Evolutionary conservation across 1,140 invertebrate species (phyloP).

Genomic region (Geopemphigus sp.): DNA sequence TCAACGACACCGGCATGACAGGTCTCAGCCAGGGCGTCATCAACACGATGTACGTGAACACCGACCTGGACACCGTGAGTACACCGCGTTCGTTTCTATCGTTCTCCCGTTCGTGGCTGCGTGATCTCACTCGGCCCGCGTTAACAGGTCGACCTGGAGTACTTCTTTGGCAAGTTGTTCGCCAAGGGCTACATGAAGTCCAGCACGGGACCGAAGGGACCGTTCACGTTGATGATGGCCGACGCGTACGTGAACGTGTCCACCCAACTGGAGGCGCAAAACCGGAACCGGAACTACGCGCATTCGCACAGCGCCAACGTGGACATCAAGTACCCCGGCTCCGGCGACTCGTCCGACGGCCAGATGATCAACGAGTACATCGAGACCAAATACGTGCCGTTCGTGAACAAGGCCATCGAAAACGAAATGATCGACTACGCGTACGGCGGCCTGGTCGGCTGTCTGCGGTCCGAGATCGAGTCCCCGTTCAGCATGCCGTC

Average conservation of each 20-base stretch:
- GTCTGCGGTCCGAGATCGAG: conserved; percentile 5
- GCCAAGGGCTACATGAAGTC: background rate
- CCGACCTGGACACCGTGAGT: conserved; percentile 24
- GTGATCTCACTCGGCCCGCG: too few relatives aligned
- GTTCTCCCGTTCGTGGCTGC: too few relatives aligned
- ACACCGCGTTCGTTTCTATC: background rate
- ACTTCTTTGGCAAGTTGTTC: background rate
- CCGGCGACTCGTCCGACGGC: background rate
- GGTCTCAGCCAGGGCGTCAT: conserved; percentile 10
- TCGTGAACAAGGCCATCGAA: conserved; percentile 2
- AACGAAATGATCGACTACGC: conserved; percentile 21
- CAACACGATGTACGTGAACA: conserved; percentile 3
- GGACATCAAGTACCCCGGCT: background rate
- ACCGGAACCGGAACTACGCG: conserved; percentile 10
- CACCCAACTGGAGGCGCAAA: conserved; percentile 4
- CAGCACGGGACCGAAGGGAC: background rate
- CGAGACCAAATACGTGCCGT: background rate
- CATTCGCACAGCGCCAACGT: background rate
- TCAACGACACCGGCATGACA: background rate
- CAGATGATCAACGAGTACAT: background rate
- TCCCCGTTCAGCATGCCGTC: background rate
- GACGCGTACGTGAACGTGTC: background rate
- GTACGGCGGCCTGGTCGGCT: conserved; percentile 18
- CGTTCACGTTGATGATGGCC: background rate
- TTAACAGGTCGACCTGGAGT: conserved; percentile 17